These are phyloP conservation scores for Corythornis madagascariensis DNA, from an alignment of 2,113 vertebrate genomes.

Conservation along the genomic window DNA sequence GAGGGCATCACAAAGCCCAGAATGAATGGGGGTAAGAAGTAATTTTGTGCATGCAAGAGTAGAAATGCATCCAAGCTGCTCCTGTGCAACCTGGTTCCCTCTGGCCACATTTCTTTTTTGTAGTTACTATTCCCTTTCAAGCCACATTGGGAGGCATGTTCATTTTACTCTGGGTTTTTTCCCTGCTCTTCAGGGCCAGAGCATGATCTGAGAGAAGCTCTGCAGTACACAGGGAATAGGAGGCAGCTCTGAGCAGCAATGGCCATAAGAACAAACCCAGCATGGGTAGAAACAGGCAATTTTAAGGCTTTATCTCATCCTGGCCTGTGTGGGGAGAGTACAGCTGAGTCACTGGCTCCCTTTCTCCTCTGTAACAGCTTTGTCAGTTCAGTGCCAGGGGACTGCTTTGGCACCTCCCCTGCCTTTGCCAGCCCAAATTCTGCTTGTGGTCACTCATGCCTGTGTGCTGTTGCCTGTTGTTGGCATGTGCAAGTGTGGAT, in stretches of 20 bases:
- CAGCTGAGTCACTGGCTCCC: background rate
- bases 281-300: background rate
- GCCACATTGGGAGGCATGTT: accelerated
- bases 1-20: background rate
- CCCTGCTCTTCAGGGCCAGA: background rate
- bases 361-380: background rate
- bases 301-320: background rate
- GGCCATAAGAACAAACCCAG: background rate
- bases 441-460: background rate
- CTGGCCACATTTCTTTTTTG: background rate
- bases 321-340: background rate
- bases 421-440: background rate
- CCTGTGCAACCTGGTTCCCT: background rate
- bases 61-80: background rate
- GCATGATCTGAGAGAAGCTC: background rate
- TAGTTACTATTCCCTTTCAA: background rate
- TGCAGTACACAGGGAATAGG: background rate
- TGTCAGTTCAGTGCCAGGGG: background rate
- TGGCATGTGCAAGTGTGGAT: background rate
- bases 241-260: background rate
- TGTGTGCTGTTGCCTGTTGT: background rate
- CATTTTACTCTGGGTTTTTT: background rate
- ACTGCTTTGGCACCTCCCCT: background rate
- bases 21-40: background rate
- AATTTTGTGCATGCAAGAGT: accelerated